phyloP scores from a whole-genome alignment of 1,140 invertebrate species.

The Scaptomyza montana region DNA sequence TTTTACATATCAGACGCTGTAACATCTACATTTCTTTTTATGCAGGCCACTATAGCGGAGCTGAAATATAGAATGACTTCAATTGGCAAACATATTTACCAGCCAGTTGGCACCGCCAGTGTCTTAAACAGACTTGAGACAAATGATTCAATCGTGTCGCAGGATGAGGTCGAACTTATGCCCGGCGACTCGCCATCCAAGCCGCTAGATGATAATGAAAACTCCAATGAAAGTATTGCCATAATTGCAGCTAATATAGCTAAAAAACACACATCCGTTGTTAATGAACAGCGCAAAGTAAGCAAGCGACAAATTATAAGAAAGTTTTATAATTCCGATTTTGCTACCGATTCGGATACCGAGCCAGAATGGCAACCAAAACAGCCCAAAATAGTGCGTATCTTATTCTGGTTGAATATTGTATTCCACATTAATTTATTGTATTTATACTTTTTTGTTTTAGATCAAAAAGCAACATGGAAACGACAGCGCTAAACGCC shows the following conservation, averaged over 20 bases:
- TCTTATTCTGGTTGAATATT: background rate
- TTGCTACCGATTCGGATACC: background rate
- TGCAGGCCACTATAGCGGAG: conserved; percentile 8
- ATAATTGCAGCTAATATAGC: no score
- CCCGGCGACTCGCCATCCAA: background rate
- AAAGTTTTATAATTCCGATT: background rate
- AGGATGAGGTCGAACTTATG: background rate
- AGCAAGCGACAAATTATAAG: background rate
- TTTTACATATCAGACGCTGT: no score
- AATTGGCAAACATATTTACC: background rate
- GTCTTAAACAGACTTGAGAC: background rate
- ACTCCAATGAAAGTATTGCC: background rate
- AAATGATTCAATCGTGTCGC: background rate
- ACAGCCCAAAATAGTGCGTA: background rate
- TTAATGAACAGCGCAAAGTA: background rate
- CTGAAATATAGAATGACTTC: conserved; percentile 1
- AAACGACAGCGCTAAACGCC: background rate
- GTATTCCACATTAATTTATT: background rate
- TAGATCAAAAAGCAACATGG: background rate
- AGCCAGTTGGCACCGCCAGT: background rate
- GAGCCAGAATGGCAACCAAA: background rate
- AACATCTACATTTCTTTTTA: background rate
- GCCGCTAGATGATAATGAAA: background rate
- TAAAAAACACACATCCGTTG: background rate
- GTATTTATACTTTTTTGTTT: background rate